Conservation (phyloP, 1,140 invertebrate species). For the Orius laevigatus region DNA sequence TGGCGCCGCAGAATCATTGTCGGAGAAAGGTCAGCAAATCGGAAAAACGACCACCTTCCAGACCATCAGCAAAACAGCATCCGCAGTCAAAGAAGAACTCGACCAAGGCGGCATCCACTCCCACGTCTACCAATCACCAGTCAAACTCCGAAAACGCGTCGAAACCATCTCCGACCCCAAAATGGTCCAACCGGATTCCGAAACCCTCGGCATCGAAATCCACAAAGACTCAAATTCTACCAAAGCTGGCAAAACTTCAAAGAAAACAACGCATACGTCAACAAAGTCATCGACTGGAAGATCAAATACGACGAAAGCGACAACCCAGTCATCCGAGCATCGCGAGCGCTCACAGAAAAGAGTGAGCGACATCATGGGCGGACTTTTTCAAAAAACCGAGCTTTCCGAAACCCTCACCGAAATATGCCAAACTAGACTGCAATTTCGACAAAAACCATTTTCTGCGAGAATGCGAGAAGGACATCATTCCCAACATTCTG, state of each 20-base stretch:
- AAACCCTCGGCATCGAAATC: slow-evolving; percentile 78
- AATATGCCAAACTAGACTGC: slow-evolving; percentile 93
- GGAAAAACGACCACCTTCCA: slow-evolving; percentile 79
- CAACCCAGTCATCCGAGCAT: slow-evolving; percentile 80
- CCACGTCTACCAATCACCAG: slow-evolving; percentile 58
- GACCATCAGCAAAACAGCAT: slow-evolving; percentile 79
- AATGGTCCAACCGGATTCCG: slow-evolving; percentile 53
- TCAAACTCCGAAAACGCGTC: slow-evolving; percentile 49
- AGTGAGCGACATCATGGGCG: slow-evolving; percentile 70
- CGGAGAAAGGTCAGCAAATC: slow-evolving; percentile 72
- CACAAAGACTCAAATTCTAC: slow-evolving; percentile 96
- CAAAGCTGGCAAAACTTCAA: slow-evolving; percentile 98
- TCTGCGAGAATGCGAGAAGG: slow-evolving; percentile 80
- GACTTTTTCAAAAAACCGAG: slow-evolving; percentile 89
- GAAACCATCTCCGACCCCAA: slow-evolving; percentile 39
- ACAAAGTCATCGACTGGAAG: slow-evolving; percentile 96
- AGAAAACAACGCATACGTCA: slow-evolving; percentile 89
- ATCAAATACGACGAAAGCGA: slow-evolving; percentile 97
- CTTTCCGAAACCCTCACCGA: slow-evolving; percentile 95
- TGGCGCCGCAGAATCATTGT: slow-evolving; percentile 69
- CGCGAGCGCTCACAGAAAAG: slow-evolving; percentile 84
- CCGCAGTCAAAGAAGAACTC: slow-evolving; percentile 82
- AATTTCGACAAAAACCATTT: slow-evolving; percentile 80
- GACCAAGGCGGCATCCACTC: slow-evolving; percentile 37
- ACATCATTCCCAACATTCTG: slow-evolving; percentile 96